These are phyloP conservation scores for Acropternis orthonyx DNA, from an alignment of 2,797 vertebrate genomes.

Conservation along the genomic window DNA sequence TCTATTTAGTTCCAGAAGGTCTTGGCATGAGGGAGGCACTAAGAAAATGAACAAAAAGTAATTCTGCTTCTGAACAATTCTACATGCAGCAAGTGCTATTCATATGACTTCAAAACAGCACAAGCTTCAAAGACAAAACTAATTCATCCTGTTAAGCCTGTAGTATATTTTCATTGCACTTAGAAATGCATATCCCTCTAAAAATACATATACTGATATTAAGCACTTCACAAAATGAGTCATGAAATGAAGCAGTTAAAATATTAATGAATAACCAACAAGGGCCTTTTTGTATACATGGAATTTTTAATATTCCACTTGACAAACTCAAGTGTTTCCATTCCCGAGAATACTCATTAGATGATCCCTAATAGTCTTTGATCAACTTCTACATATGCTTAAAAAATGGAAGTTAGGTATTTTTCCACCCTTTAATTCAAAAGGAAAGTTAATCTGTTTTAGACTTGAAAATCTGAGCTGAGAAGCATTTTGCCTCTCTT, in stretches of 20 bases:
- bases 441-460: neutral
- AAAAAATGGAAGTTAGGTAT: neutral
- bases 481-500: neutral
- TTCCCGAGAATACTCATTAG: neutral
- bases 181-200: neutral
- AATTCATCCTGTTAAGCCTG: neutral
- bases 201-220: neutral
- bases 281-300: neutral
- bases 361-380: neutral
- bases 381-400: neutral
- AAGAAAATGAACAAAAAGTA: neutral
- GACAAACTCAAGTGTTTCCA: neutral
- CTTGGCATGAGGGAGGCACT: neutral
- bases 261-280: neutral
- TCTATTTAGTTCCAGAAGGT: neutral
- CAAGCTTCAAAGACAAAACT: neutral
- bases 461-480: neutral
- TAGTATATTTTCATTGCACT: neutral
- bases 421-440: neutral
- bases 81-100: neutral
- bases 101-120: neutral
- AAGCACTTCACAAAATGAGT: neutral
- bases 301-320: neutral
- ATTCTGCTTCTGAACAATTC: neutral
- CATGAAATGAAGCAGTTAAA: neutral